Evolutionary conservation across 1,140 invertebrate species (phyloP).

Genomic region (Drosophila malerkotliana): DNA sequence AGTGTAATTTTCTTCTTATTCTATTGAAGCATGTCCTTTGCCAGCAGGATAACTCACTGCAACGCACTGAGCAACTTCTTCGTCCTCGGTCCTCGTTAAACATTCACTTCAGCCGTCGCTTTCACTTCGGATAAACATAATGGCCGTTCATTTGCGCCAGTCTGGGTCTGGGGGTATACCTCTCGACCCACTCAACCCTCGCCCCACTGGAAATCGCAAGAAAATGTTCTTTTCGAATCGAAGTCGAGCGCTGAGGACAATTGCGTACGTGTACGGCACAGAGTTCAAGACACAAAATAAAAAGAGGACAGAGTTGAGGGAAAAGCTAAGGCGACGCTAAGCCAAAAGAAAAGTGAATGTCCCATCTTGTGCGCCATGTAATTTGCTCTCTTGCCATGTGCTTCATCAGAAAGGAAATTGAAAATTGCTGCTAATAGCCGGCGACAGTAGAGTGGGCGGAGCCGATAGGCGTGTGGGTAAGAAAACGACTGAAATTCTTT

Average conservation of each 20-base stretch:
- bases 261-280: conserved; percentile 70
- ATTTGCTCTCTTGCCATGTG: conserved; percentile 83
- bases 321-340: conserved; percentile 11
- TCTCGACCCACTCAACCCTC: conserved; percentile 32
- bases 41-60: conserved; percentile 65
- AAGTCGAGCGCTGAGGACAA: conserved; percentile 67
- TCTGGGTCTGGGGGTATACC: conserved; percentile 1
- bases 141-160: conserved; percentile 78
- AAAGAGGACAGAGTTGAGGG: background rate
- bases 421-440: conserved; percentile 82
- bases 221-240: conserved; percentile 71
- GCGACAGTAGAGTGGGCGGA: conserved; percentile 51
- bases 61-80: conserved; percentile 58
- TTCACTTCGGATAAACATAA: conserved; percentile 81
- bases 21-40: conserved; percentile 81
- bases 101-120: conserved; percentile 76
- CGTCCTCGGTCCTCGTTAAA: conserved; percentile 59
- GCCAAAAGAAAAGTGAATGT: conserved; percentile 44
- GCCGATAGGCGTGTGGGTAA: conserved; percentile 46
- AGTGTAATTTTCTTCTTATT: conserved; percentile 82
- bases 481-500: conserved; percentile 47
- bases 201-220: conserved; percentile 53
- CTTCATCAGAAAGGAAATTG: conserved; percentile 84
- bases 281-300: conserved; percentile 32
- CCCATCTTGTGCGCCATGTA: conserved; percentile 76